These are phyloP conservation scores for Aquatica leii DNA, from an alignment of 2,888 invertebrate genomes.

Conservation along the genomic window DNA sequence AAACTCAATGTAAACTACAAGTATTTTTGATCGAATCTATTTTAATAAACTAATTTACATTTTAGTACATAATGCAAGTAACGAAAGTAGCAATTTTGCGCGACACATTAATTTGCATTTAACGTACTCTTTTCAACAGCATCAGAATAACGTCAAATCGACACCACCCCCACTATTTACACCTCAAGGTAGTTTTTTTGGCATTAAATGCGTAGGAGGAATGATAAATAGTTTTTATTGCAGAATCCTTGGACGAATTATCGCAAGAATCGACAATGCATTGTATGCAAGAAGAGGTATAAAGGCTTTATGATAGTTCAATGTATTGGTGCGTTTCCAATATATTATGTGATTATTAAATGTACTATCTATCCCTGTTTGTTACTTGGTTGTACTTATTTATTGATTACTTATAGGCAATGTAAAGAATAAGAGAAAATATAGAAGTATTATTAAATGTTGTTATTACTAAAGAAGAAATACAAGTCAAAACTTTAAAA, in stretches of 20 bases:
- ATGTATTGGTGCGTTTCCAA: constrained; percentile 46
- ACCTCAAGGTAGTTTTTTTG: constrained; percentile 49
- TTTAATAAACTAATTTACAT: constrained; percentile 42
- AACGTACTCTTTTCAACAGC: constrained; percentile 88
- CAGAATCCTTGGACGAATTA: constrained; percentile 85
- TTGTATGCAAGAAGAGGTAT: constrained; percentile 85
- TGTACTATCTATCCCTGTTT: constrained; percentile 53
- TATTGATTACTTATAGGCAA: constrained; percentile 49
- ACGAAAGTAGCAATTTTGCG: constrained; percentile 78
- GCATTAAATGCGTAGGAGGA: neutral
- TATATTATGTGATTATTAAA: constrained; percentile 54
- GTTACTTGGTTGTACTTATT: constrained; percentile 56
- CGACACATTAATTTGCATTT: constrained; percentile 88
- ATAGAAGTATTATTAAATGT: constrained; percentile 21
- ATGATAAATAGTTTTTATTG: constrained; percentile 55
- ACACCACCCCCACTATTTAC: constrained; percentile 50
- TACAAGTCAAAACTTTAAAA: too few relatives aligned
- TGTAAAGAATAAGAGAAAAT: constrained; percentile 36
- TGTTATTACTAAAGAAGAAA: too few relatives aligned
- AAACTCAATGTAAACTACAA: constrained; percentile 73
- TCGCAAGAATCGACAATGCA: constrained; percentile 83
- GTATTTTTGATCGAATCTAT: neutral
- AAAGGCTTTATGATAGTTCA: constrained; percentile 45
- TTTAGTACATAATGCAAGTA: constrained; percentile 72
- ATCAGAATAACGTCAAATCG: constrained; percentile 60